Evolutionary conservation across 2,888 invertebrate species (phyloP).

Genomic region (Adela reaumurella): DNA sequence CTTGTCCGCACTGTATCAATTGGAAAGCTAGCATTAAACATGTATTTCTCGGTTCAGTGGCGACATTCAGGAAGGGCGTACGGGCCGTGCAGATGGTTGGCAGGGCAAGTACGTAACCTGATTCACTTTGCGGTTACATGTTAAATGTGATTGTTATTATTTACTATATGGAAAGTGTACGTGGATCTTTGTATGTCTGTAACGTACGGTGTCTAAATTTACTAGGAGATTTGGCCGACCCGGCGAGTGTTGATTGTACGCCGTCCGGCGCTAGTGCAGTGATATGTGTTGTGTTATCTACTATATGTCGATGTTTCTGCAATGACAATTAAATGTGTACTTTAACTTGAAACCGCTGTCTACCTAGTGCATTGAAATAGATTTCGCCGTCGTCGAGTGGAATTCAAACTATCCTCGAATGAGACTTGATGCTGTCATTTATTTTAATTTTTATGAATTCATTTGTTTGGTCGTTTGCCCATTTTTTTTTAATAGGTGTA

Average conservation of each 20-base stretch:
- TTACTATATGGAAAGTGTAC: neutral
- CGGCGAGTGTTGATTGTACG: neutral
- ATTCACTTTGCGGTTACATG: slow-evolving; percentile 11
- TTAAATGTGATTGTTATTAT: neutral
- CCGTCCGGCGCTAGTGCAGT: neutral
- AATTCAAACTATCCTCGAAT: neutral
- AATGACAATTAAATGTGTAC: neutral
- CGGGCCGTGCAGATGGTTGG: slow-evolving; percentile 98
- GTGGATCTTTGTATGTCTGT: neutral
- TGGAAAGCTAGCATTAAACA: slow-evolving; percentile 16
- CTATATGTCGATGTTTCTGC: neutral
- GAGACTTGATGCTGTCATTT: neutral
- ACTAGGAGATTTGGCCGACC: neutral
- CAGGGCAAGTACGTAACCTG: slow-evolving; percentile 92
- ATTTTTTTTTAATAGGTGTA: neutral
- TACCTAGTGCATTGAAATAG: neutral
- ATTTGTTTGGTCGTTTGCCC: neutral
- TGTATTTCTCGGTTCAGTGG: slow-evolving; percentile 74
- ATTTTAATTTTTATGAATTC: neutral
- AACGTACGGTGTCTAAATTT: neutral
- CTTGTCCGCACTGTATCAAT: no score
- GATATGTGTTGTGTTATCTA: neutral
- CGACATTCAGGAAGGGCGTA: slow-evolving; percentile 99
- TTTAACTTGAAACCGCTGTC: neutral
- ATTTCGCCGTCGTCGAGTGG: neutral